Evolutionary conservation across 2,113 vertebrate genomes (phyloP).

Genomic region (Accipiter cooperii): DNA sequence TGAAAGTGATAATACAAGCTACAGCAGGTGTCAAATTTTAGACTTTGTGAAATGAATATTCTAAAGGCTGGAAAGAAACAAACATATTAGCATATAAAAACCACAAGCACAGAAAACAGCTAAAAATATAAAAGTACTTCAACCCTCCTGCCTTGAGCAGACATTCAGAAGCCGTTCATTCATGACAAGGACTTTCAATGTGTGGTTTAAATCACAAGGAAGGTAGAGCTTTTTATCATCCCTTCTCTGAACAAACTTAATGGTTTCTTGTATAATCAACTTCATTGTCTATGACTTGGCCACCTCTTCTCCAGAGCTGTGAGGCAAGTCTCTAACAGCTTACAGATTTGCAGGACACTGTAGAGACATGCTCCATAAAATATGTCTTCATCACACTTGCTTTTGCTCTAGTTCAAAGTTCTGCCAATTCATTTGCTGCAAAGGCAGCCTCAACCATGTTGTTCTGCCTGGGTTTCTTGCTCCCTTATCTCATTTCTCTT

Average conservation of each 20-base stretch:
- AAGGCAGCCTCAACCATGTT: background rate
- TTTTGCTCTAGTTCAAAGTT: background rate
- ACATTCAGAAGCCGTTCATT: background rate
- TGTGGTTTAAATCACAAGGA: background rate
- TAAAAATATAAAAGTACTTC: conserved; percentile 14
- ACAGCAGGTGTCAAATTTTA: conserved; percentile 34
- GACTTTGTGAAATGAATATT: conserved; percentile 5
- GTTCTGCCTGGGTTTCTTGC: background rate
- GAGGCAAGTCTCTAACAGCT: background rate
- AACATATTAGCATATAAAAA: conserved; percentile 62
- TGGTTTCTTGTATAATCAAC: background rate
- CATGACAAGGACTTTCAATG: background rate
- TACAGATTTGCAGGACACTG: background rate
- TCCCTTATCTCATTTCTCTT: background rate
- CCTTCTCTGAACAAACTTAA: background rate
- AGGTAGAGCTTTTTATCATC: background rate
- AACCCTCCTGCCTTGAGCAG: background rate
- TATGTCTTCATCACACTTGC: accelerated
- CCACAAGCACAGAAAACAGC: background rate
- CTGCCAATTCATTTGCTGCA: background rate
- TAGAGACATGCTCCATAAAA: background rate
- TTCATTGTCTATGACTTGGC: background rate
- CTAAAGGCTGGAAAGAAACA: conserved; percentile 28
- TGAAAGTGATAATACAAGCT: conserved; percentile 47
- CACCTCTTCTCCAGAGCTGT: background rate